These are phyloP conservation scores for Alentia gelatinosa DNA, from an alignment of 2,888 invertebrate species.

Conservation along the genomic window DNA sequence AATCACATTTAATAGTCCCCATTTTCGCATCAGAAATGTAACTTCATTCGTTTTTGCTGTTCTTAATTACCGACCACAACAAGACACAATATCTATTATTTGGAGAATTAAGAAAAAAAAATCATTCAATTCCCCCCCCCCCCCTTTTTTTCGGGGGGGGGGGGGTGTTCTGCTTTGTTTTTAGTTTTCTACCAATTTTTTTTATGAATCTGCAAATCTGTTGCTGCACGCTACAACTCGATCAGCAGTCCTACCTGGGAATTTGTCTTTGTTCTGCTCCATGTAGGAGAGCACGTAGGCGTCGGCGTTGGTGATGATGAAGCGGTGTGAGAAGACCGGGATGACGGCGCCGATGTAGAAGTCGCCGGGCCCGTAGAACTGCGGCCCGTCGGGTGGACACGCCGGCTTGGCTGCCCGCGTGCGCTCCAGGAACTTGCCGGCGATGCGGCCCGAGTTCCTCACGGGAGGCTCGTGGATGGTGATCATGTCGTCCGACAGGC, in stretches of 20 bases:
- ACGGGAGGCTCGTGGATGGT: slow-evolving; percentile 86
- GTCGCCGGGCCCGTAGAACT: slow-evolving; percentile 89
- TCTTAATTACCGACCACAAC: too few species aligned
- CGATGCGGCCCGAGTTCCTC: slow-evolving; percentile 85
- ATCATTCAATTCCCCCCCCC: too few species aligned
- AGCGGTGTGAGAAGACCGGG: slow-evolving; percentile 88
- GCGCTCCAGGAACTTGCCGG: slow-evolving; percentile 88
- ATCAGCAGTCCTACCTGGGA: slow-evolving; percentile 78
- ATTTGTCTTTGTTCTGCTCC: slow-evolving; percentile 79
- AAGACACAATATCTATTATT: too few species aligned
- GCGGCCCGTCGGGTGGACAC: slow-evolving; percentile 85
- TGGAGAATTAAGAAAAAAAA: too few species aligned
- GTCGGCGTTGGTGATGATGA: slow-evolving; percentile 90
- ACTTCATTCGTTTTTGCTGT: too few species aligned
- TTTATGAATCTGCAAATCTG: too few species aligned
- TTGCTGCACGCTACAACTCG: too few species aligned
- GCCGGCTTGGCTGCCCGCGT: slow-evolving; percentile 87
- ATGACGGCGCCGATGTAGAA: slow-evolving; percentile 89
- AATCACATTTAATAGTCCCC: too few species aligned
- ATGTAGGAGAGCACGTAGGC: slow-evolving; percentile 89
- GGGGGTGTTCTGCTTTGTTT: too few species aligned
- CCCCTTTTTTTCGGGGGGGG: too few species aligned
- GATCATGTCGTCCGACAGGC: slow-evolving; percentile 88
- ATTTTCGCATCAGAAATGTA: too few species aligned
- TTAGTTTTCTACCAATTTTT: too few species aligned